phyloP scores from a whole-genome alignment of 2,888 invertebrate species.

The Monopis laevigella region DNA sequence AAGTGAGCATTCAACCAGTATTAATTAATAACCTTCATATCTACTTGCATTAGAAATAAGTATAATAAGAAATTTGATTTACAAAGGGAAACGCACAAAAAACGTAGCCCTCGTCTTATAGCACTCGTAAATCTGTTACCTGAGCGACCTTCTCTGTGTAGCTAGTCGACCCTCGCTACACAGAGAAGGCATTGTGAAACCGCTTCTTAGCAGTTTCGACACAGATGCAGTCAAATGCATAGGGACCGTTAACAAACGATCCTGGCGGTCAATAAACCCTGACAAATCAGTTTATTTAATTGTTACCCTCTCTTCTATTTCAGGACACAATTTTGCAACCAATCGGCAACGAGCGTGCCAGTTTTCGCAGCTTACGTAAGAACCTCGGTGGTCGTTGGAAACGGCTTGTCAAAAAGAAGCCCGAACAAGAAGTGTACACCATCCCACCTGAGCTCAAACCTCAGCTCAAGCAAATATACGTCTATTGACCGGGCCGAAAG shows the following conservation, averaged over 20 bases:
- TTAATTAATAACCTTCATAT: no score
- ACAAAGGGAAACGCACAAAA: background rate
- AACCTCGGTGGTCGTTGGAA: constrained; percentile 88
- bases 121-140: constrained; percentile 25
- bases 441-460: constrained; percentile 89
- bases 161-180: constrained; percentile 20
- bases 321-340: constrained; percentile 83
- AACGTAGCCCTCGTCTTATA: constrained; percentile 17
- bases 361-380: constrained; percentile 85
- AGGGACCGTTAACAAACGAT: constrained; percentile 40
- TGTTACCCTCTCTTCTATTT: constrained; percentile 30
- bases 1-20: no score
- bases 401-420: constrained; percentile 85
- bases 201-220: constrained; percentile 28
- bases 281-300: constrained; percentile 13
- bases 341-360: constrained; percentile 74
- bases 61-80: no score
- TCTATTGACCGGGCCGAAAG: constrained; percentile 68
- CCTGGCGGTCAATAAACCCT: constrained; percentile 35
- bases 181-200: constrained; percentile 37
- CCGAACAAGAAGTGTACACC: constrained; percentile 81
- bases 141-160: constrained; percentile 27
- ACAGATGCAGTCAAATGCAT: constrained; percentile 27
- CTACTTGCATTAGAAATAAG: no score
- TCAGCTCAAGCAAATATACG: constrained; percentile 88